Conservation (phyloP, 1,140 invertebrate species). For the Eriosoma lanigerum region DNA sequence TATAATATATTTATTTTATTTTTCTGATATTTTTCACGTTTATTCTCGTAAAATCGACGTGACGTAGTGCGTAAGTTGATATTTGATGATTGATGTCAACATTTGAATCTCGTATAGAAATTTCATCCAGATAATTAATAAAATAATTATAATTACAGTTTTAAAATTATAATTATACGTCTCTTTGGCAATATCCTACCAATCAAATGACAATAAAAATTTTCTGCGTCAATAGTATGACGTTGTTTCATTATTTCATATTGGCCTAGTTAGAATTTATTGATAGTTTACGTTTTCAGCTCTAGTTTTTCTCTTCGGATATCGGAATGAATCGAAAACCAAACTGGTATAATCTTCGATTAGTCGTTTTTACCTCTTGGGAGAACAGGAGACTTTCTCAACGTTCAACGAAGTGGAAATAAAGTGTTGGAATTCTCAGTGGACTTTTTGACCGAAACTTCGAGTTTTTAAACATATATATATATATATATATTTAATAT, state of each 20-base stretch:
- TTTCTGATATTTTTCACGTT: neutral
- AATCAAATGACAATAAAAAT: too few relatives aligned
- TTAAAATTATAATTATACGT: too few relatives aligned
- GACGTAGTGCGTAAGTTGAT: neutral
- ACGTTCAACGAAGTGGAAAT: slow-evolving; percentile 19
- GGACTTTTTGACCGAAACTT: slow-evolving; percentile 1
- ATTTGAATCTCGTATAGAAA: too few relatives aligned
- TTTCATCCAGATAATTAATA: too few relatives aligned
- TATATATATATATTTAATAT: too few relatives aligned
- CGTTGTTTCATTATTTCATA: neutral
- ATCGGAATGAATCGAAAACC: neutral
- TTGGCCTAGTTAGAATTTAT: neutral
- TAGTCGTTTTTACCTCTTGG: slow-evolving; percentile 3
- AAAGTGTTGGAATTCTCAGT: slow-evolving; percentile 27
- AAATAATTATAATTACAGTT: too few relatives aligned
- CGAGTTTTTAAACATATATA: neutral
- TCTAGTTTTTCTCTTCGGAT: neutral
- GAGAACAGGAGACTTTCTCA: neutral
- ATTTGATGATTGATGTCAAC: too few relatives aligned
- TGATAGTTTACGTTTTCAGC: slow-evolving; percentile 5
- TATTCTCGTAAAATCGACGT: neutral
- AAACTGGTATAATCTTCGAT: slow-evolving; percentile 26
- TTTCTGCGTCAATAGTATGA: neutral
- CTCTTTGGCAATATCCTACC: too few relatives aligned
- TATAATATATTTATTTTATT: neutral